phyloP scores from a whole-genome alignment of 2,797 vertebrate genomes.

The Sebastes alutus region DNA sequence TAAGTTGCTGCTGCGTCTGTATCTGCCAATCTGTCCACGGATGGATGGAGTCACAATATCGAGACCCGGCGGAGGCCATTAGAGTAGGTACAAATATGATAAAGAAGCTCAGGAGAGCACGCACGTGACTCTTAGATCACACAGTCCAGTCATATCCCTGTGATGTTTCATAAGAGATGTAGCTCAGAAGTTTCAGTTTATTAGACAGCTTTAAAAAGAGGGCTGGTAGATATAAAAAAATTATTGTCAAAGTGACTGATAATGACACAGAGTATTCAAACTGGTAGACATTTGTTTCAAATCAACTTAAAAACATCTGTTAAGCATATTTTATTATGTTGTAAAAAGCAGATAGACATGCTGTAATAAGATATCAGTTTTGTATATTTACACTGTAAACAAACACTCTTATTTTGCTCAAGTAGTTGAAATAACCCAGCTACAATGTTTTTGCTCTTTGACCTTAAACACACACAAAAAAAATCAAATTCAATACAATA shows the following conservation, averaged over 20 bases:
- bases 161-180: neutral
- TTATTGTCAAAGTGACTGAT: neutral
- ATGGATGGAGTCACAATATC: constrained; percentile 6
- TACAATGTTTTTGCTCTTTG: neutral
- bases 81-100: constrained; percentile 7
- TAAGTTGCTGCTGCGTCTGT: constrained; percentile 3
- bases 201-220: neutral
- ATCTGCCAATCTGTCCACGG: constrained; percentile 32
- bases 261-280: neutral
- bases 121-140: neutral
- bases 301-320: neutral
- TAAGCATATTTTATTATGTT: neutral
- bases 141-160: neutral
- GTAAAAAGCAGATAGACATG: neutral
- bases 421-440: neutral
- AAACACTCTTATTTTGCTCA: neutral
- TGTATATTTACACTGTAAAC: neutral
- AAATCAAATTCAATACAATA: neutral
- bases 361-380: neutral
- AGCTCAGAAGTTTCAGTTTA: neutral
- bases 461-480: neutral
- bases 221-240: neutral
- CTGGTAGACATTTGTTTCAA: neutral
- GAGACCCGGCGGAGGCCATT: neutral
- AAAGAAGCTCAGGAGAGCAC: neutral